Evolutionary conservation across 2,888 invertebrate species (phyloP), one percentile per base, ranked within the genome.

Genomic region (Eristalis tenax): DNA sequence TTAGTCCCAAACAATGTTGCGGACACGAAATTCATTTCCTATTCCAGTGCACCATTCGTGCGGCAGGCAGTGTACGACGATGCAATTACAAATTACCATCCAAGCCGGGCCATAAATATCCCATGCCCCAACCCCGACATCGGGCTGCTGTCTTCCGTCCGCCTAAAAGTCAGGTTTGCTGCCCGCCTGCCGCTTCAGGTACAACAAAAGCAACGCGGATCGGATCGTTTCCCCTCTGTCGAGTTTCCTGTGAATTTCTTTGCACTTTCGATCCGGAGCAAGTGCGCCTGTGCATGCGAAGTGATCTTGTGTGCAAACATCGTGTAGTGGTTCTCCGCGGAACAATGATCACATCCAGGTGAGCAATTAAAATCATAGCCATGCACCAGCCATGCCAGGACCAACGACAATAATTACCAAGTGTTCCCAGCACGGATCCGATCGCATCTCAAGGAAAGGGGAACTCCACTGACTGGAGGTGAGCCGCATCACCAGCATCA

Each of bases 51-150:
- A 18, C 18, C 8, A 5, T 8, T 50, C 50, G 50, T 50, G 50
- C 50, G 18, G 50, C 50, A 18, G 50, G 18, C 50, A 5, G 2
- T n/a, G 8, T 18, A 2, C 50, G 15, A 43, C 35, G 79, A 65
- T 82, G 61, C 75, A 86, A 86, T 86, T 86, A 86, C 86, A 86
- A 86, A 86, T 86, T 83, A 86, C 86, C 83, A 86, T 86, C 75
- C 74, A 61, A 75, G 86, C 75, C 70, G 35, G 78, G 74, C 78
- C 82, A 86, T 86, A 82, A 86, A 86, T 83, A 75, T 83, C 63
- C 32, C 86, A 86, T 78, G 70, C 71, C 43, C 81, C 82, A 66
- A 68, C 75, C 63, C 61, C 26, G 73, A 78, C 78, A 79, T 74
- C 26, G 56, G 8, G 10, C 65, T 65, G 18, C 61, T 75, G 66